Base-by-base conservation (phyloP, 2,888 invertebrate genomes). In the Melanophora roralis region DNA sequence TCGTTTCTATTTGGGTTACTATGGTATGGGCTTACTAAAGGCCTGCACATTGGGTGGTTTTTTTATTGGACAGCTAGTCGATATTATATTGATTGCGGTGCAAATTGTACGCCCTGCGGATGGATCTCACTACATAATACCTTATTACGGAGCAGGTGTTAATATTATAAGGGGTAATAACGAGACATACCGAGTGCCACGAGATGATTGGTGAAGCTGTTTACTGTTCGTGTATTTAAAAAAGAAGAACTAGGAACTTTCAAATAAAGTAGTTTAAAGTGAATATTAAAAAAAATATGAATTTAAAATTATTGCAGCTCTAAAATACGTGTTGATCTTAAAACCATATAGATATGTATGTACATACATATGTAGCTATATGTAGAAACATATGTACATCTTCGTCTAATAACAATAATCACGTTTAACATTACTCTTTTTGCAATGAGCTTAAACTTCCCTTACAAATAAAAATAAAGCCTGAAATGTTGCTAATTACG, bases 1-100 rank as follows among this genome's bases (percentile, higher is more conserved):
- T 89, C 92, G 99, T 78, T 98, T 99, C 90, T 99, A 99, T 88
- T 92, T 99, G n/a, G 99, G 99, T 32, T 99, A 99, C 89, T 98
- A 97, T 65, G 98, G 97, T 0, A 93, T 99, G 83, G 99, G 98
- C 0, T 90, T 98, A 79, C 93, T 98, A 27, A 99, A 99, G 90
- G 93, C 99, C 82, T 97, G 98, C 87, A 98, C 99, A 0, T 91
- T 98, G 69, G 99, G 99, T 14, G 98, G 98, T 88, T 95, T 99
- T 93, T 98, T 99, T 87, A 91, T 99, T 34, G 97, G 98, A 59
- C 98, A 99, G 90, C 91, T 99, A 34, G 91, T 98, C 79, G 99
- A 99, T 90, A 95, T 99, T 51, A 94, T 99, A 85, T 92, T 99
- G 21, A 99, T 90, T 74, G 90, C 89, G 12, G 86, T 89, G 77